Evolutionary conservation across 2,888 invertebrate species (phyloP).

Genomic region (Perizoma affinitatum): DNA sequence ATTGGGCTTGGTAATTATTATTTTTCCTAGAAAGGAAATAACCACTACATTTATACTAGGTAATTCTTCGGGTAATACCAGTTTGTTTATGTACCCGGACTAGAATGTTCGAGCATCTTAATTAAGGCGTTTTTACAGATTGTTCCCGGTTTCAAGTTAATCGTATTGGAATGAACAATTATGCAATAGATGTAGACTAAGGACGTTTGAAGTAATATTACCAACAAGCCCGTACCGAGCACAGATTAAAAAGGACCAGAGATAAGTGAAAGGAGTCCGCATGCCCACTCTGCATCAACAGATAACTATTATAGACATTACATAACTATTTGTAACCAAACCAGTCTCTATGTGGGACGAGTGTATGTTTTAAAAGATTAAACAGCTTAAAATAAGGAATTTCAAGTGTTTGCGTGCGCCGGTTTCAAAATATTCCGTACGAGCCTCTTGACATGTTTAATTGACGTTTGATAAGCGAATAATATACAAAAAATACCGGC

Average conservation of each 20-base stretch:
- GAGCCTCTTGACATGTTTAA: not conserved
- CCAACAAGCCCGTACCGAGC: conserved; percentile 26
- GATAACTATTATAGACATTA: conserved; percentile 49
- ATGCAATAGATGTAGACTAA: conserved; percentile 7
- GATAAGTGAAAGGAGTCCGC: conserved; percentile 60
- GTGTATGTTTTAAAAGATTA: conserved; percentile 34
- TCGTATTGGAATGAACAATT: not conserved
- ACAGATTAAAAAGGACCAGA: conserved; percentile 60
- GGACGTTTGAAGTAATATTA: conserved; percentile 19
- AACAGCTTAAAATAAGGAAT: conserved; percentile 29
- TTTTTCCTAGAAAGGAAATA: no score
- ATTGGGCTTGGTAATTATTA: no score
- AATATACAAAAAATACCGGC: no score
- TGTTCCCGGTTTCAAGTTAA: no score
- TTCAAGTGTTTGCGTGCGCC: conserved; percentile 12
- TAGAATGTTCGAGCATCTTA: no score
- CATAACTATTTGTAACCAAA: conserved; percentile 48
- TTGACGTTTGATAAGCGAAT: no score
- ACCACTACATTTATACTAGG: no score
- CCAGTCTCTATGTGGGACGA: conserved; percentile 41
- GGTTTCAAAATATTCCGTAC: conserved; percentile 19
- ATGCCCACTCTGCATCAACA: conserved; percentile 38
- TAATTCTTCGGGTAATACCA: no score
- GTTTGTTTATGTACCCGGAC: no score
- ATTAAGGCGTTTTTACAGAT: no score